These are phyloP conservation scores for Tipula vernalis DNA, from an alignment of 2,888 invertebrate genomes.

Conservation along the genomic window DNA sequence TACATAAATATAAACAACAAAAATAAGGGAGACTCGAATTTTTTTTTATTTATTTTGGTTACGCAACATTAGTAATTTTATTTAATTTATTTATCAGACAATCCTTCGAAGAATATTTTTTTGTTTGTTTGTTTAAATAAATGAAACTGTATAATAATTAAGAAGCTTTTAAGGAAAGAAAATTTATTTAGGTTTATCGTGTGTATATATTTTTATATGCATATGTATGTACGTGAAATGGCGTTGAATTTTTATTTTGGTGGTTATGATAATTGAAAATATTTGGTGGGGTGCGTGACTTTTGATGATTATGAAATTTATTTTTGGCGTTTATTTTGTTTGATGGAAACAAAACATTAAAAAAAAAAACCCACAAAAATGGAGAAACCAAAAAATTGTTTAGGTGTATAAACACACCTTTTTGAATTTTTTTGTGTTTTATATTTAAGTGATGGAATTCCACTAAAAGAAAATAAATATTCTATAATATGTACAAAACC, in stretches of 20 bases:
- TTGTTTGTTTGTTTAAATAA: neutral
- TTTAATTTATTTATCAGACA: neutral
- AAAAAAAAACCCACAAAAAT: neutral
- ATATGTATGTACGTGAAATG: neutral
- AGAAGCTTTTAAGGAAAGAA: constrained; percentile 4
- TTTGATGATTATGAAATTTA: neutral
- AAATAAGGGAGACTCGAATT: neutral
- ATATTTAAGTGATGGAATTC: neutral
- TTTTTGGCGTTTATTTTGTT: neutral
- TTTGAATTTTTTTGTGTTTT: neutral
- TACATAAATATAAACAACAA: neutral
- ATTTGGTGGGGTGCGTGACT: neutral
- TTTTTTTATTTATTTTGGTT: neutral
- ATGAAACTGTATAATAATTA: neutral
- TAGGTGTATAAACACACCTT: neutral
- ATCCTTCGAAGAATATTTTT: neutral
- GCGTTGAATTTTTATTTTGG: neutral
- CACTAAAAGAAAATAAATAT: neutral
- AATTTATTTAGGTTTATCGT: neutral
- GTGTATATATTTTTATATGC: neutral
- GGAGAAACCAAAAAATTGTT: neutral
- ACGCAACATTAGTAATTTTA: neutral
- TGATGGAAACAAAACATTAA: neutral
- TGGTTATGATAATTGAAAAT: neutral
- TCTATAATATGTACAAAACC: neutral